A percentile compares a stretch with the other conserved stretches of the same genome.
phyloP scores from a whole-genome alignment of 1,140 invertebrate genomes.

The Cyphomyrmex costatus region DNA sequence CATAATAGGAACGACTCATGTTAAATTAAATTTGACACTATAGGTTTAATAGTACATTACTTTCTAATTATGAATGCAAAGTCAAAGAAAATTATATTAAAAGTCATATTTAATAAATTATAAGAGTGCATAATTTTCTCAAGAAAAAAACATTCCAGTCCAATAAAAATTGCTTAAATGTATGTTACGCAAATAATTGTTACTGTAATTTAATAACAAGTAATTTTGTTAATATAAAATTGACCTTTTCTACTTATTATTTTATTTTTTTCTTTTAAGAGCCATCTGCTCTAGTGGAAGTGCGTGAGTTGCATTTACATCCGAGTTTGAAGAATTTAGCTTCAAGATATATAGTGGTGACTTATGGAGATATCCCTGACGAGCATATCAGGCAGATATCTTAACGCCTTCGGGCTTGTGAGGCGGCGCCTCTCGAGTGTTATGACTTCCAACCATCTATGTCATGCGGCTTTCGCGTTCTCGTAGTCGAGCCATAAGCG shows the following conservation, averaged over 20 bases:
- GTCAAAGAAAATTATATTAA: conserved; percentile 12
- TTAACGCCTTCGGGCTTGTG: conserved; percentile 14
- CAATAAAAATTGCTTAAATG: background rate
- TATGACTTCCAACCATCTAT: conserved; percentile 50
- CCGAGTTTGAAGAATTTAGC: background rate
- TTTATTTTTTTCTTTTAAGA: background rate
- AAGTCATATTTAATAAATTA: background rate
- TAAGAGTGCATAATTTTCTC: background rate
- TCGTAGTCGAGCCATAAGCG: conserved; percentile 14
- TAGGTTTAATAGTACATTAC: too few species aligned
- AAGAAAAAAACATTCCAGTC: background rate
- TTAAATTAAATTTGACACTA: too few species aligned
- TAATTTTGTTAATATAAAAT: conserved; percentile 16
- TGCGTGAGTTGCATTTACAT: conserved; percentile 21
- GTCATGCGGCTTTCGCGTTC: conserved; percentile 1
- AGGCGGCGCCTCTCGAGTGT: background rate
- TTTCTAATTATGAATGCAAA: background rate
- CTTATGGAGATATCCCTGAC: conserved; percentile 31
- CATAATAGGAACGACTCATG: too few species aligned
- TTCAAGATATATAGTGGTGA: conserved; percentile 25
- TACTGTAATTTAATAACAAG: background rate
- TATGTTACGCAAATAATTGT: background rate
- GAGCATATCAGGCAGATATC: conserved; percentile 50
- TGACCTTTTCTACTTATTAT: conserved; percentile 4
- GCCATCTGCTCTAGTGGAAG: background rate